A percentile compares a stretch with the other conserved stretches of the same genome.
These are phyloP conservation scores for Butastur rufipennis DNA, from an alignment of 2,113 vertebrate genomes.

Conservation along the genomic window DNA sequence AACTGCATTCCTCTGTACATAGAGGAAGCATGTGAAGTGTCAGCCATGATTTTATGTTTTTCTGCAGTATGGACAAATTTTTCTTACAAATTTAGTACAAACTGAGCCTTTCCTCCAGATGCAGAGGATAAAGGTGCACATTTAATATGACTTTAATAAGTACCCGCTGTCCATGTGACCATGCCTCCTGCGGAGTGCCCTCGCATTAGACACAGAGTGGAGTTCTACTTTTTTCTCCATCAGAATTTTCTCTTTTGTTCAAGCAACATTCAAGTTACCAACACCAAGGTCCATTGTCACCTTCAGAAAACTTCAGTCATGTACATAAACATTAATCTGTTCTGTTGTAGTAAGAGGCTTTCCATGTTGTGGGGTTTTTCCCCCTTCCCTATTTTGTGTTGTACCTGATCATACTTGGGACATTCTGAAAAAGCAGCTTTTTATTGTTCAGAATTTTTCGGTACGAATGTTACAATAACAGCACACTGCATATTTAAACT, in stretches of 20 bases:
- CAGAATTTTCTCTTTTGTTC: not conserved
- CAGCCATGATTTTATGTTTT: not conserved
- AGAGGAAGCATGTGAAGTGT: not conserved
- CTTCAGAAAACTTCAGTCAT: not conserved
- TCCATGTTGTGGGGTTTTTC: rapidly evolving
- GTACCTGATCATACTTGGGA: not conserved
- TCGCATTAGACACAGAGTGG: not conserved
- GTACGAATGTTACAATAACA: not conserved
- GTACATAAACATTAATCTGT: not conserved
- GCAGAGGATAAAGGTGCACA: not conserved
- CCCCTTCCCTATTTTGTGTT: not conserved
- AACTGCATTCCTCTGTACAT: not conserved
- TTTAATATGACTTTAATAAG: not conserved
- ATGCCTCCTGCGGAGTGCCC: not conserved
- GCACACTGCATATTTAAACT: not conserved
- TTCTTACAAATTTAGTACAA: not conserved
- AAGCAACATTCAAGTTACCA: not conserved
- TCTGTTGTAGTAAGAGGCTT: not conserved
- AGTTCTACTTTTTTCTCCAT: not conserved
- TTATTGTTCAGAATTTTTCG: not conserved
- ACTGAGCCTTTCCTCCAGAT: not conserved
- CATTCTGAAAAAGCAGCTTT: not conserved
- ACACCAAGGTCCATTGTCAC: not conserved
- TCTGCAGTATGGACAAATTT: not conserved
- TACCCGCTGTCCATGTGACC: not conserved